A percentile compares a stretch with the other conserved stretches of the same genome.
Evolutionary conservation across 2,113 vertebrate genomes (phyloP).

Genomic region (Tachysurus fulvidraco): DNA sequence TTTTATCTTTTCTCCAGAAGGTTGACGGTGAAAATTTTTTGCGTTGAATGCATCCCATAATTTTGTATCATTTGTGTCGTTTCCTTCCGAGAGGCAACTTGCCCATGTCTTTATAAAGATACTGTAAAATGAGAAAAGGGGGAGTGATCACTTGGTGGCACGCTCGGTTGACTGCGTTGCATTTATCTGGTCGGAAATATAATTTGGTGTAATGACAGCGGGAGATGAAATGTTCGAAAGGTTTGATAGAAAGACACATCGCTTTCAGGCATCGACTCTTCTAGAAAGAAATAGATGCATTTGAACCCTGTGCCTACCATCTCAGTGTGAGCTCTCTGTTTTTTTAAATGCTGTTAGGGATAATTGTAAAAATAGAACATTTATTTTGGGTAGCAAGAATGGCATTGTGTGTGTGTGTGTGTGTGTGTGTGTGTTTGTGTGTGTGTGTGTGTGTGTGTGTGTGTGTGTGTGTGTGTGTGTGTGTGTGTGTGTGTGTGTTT

Average conservation of each 20-base stretch:
- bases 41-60: neutral
- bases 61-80: neutral
- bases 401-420: neutral
- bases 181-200: slow-evolving; percentile 19
- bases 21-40: neutral
- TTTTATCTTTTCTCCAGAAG: neutral
- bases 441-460: neutral
- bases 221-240: slow-evolving; percentile 18
- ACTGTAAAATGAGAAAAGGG: slow-evolving; percentile 9
- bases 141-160: neutral
- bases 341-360: neutral
- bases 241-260: slow-evolving; percentile 20
- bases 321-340: neutral
- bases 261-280: slow-evolving; percentile 20
- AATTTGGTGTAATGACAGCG: slow-evolving; percentile 23
- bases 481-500: neutral
- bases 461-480: neutral
- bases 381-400: neutral
- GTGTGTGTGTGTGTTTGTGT: neutral
- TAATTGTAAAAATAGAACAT: slow-evolving; percentile 9
- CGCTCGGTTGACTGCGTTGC: neutral
- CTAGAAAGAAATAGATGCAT: neutral
- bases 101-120: neutral
- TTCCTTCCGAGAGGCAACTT: neutral
- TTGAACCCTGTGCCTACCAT: neutral